These are phyloP conservation scores for Eptesicus fuscus DNA, from an alignment of 2,113 vertebrate genomes.

Conservation along the genomic window DNA sequence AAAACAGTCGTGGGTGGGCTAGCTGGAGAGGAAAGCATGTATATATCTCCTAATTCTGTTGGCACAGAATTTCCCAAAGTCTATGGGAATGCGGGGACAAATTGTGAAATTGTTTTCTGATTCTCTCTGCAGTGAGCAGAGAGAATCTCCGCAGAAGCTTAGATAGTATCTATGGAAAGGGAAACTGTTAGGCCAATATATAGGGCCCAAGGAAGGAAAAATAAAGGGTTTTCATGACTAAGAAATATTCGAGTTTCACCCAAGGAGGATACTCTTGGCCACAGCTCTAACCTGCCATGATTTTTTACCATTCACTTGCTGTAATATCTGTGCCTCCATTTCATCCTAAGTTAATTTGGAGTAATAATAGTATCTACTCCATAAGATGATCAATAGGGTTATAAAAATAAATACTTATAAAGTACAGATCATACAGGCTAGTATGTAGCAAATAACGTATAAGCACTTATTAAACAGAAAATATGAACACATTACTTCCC, in stretches of 20 bases:
- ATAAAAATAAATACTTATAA: background rate
- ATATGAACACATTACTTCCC: background rate
- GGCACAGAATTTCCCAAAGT: background rate
- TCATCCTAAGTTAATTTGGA: background rate
- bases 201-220: background rate
- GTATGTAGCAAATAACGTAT: background rate
- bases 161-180: background rate
- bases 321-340: background rate
- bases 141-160: background rate
- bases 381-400: background rate
- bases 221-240: background rate
- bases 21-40: background rate
- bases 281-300: background rate
- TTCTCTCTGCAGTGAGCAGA: background rate
- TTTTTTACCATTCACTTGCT: background rate
- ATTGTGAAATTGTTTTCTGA: background rate
- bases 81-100: background rate
- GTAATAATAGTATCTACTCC: background rate
- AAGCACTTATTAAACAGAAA: slow-evolving; percentile 7
- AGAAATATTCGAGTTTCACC: background rate
- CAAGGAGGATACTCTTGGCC: background rate
- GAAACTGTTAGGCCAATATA: background rate
- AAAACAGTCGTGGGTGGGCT: background rate
- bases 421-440: background rate
- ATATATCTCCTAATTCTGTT: background rate